Percentiles rank a stretch among this genome's conserved stretches.
These are phyloP conservation scores for Eupithecia inturbata DNA, from an alignment of 2,888 invertebrate species.

Conservation along the genomic window DNA sequence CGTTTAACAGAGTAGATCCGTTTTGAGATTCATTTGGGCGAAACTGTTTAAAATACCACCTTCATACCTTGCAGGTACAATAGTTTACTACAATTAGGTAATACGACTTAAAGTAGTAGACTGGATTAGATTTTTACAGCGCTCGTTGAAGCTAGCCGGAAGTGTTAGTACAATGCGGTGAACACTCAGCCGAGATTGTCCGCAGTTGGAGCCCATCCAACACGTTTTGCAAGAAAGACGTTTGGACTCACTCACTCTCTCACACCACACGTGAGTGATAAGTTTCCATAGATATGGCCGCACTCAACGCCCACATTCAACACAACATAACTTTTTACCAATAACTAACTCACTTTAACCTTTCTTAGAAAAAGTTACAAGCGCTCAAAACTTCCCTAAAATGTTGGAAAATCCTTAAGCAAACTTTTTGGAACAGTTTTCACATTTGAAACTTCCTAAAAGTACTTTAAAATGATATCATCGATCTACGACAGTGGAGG, in stretches of 20 bases:
- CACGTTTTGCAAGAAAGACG: conserved; percentile 5
- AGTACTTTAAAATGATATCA: conserved; percentile 7
- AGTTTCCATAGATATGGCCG: neutral
- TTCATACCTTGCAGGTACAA: neutral
- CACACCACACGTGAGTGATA: neutral
- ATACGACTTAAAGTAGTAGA: neutral
- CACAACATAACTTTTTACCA: conserved; percentile 6
- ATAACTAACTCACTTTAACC: conserved; percentile 10
- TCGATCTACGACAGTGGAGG: conserved; percentile 4
- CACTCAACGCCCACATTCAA: neutral
- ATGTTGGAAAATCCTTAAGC: conserved; percentile 1
- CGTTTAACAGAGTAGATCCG: neutral
- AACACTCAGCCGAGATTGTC: conserved; percentile 10
- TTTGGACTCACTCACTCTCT: neutral
- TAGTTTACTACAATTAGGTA: neutral
- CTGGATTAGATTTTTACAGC: neutral
- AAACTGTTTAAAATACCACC: neutral
- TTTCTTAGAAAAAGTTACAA: conserved; percentile 5
- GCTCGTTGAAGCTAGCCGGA: neutral
- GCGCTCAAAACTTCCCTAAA: conserved; percentile 8
- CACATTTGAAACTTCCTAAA: conserved; percentile 11
- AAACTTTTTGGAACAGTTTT: conserved; percentile 10
- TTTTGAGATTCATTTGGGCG: neutral
- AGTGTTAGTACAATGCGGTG: conserved; percentile 7
- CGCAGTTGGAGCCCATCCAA: conserved; percentile 9